Conservation (phyloP, 2,113 vertebrate genomes). For the Aythya baeri region DNA sequence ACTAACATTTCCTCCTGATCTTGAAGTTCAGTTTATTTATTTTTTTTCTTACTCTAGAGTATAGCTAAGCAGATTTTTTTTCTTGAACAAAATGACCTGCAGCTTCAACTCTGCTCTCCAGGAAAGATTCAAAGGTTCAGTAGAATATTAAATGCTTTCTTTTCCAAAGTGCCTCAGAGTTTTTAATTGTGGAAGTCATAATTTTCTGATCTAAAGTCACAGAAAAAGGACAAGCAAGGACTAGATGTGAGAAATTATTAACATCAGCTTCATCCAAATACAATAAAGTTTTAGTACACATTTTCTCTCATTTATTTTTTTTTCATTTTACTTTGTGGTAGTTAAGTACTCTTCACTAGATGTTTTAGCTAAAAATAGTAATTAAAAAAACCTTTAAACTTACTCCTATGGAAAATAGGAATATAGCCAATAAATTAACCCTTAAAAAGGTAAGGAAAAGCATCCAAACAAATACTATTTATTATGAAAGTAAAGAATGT, state of each 20-base stretch:
- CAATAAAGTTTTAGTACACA: not conserved
- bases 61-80: not conserved
- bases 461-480: not conserved
- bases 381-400: not conserved
- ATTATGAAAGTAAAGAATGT: not conserved
- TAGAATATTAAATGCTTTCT: not conserved
- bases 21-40: not conserved
- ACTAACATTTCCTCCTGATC: not conserved
- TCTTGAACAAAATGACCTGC: not conserved
- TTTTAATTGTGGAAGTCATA: slow-evolving; percentile 14
- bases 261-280: not conserved
- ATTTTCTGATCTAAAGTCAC: not conserved
- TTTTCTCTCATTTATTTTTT: not conserved
- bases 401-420: not conserved
- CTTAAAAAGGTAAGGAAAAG: not conserved
- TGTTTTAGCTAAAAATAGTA: not conserved
- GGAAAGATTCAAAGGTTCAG: not conserved
- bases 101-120: not conserved
- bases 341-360: not conserved
- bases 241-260: not conserved
- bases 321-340: not conserved
- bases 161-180: slow-evolving; percentile 5
- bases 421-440: not conserved
- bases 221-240: not conserved
- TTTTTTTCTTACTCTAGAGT: not conserved